Evolutionary conservation across 1,140 invertebrate genomes (phyloP).

Genomic region (Protaetia brevitarsis): DNA sequence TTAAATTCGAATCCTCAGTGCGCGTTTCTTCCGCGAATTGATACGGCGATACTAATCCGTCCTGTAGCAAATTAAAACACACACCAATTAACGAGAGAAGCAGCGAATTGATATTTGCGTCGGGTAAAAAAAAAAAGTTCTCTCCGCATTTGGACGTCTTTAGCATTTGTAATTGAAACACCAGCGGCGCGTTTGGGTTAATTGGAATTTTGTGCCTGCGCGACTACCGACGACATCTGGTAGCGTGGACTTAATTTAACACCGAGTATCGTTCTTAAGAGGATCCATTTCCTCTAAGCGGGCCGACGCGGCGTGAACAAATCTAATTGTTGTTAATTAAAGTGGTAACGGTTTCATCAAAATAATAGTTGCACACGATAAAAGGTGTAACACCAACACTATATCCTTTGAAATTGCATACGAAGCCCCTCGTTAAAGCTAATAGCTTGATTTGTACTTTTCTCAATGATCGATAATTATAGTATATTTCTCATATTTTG

Average conservation of each 20-base stretch:
- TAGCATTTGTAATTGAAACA: not conserved
- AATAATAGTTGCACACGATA: no score
- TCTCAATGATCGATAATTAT: no score
- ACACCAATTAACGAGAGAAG: slow-evolving; percentile 1
- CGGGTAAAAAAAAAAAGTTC: not conserved
- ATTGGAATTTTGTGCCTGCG: not conserved
- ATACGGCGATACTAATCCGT: not conserved
- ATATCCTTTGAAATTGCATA: no score
- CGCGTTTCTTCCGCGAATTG: not conserved
- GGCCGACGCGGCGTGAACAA: not conserved
- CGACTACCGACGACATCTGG: not conserved
- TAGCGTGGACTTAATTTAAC: not conserved
- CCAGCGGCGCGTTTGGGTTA: not conserved
- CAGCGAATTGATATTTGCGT: not conserved
- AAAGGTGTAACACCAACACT: no score
- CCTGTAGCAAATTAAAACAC: not conserved
- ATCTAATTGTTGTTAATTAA: not conserved
- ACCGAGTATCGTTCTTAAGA: not conserved
- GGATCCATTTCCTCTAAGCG: not conserved
- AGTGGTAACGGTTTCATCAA: not conserved
- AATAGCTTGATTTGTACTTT: no score
- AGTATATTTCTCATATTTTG: no score
- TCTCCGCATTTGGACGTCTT: not conserved
- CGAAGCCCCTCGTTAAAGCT: no score
- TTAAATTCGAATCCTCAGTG: no score